These are phyloP conservation scores for Tetanocera ferruginea DNA, from an alignment of 2,888 invertebrate genomes.

Conservation along the genomic window DNA sequence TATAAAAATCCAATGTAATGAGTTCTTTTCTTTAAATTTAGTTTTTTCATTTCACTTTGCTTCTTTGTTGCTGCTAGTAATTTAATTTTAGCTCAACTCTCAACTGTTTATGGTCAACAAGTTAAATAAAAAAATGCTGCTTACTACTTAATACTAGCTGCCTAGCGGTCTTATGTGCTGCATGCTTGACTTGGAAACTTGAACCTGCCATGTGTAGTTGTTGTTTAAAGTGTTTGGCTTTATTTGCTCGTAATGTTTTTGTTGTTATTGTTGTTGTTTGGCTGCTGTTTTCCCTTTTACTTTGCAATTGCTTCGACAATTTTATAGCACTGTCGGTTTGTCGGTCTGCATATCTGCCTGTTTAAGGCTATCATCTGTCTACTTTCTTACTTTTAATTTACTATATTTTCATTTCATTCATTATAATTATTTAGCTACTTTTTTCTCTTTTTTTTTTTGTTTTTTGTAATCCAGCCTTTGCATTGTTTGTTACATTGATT, in stretches of 20 bases:
- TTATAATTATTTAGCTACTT: not conserved
- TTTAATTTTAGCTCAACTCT: too few relatives aligned
- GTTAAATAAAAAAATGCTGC: too few relatives aligned
- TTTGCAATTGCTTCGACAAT: constrained; percentile 5
- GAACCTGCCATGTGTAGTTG: constrained; percentile 8
- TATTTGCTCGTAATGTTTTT: constrained; percentile 21
- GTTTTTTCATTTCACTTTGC: not conserved
- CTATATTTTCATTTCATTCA: not conserved
- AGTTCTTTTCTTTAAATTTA: not conserved
- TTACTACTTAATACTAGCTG: too few relatives aligned
- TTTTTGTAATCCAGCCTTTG: not conserved
- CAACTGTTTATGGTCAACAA: too few relatives aligned
- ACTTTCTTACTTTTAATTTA: not conserved
- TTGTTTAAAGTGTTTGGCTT: constrained; percentile 12
- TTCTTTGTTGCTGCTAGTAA: too few relatives aligned
- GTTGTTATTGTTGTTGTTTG: not conserved
- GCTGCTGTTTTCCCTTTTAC: constrained; percentile 36
- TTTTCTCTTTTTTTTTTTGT: too few relatives aligned
- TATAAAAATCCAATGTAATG: not conserved
- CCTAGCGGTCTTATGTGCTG: too few relatives aligned
- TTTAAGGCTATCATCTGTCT: not conserved
- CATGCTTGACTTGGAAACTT: constrained; percentile 25
- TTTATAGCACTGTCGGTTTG: constrained; percentile 14
- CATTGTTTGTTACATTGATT: not conserved
- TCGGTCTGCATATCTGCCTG: constrained; percentile 2